phyloP scores from a whole-genome alignment of 2,888 invertebrate species.

The Nomada fabriciana region DNA sequence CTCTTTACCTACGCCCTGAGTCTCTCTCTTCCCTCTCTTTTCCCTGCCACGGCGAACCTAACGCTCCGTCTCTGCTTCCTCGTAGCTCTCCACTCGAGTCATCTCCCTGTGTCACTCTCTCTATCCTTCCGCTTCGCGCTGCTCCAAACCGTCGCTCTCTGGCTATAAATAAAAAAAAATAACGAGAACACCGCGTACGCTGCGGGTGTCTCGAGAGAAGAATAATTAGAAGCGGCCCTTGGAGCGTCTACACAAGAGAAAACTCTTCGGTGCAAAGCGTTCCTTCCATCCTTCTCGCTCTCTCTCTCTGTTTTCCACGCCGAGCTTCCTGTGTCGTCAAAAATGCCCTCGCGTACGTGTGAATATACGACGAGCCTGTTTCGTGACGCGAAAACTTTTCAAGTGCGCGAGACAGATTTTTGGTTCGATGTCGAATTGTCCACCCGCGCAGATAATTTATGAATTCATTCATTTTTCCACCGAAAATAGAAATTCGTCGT shows the following conservation, averaged over 20 bases:
- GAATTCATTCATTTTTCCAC: too few relatives aligned
- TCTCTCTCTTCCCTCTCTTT: conserved; percentile 38
- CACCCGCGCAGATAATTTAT: too few relatives aligned
- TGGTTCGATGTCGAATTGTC: background rate
- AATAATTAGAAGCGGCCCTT: conserved; percentile 72
- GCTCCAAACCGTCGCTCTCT: conserved; percentile 57
- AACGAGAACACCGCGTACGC: conserved; percentile 68
- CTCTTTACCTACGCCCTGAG: conserved; percentile 62
- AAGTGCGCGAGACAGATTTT: background rate
- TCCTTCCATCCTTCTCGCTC: background rate
- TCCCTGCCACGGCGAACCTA: background rate
- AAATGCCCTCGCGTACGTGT: conserved; percentile 3
- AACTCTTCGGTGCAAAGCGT: conserved; percentile 47
- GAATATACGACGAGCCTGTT: conserved; percentile 4
- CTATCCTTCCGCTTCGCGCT: conserved; percentile 55
- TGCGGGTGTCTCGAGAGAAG: conserved; percentile 71
- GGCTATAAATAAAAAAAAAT: conserved; percentile 73
- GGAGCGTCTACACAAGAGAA: conserved; percentile 55
- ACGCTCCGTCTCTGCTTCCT: conserved; percentile 20
- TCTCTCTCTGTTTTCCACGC: background rate
- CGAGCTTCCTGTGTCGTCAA: conserved; percentile 1
- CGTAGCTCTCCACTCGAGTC: conserved; percentile 28
- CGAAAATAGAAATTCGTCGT: too few relatives aligned
- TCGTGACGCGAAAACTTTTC: background rate
- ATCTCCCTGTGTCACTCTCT: conserved; percentile 32